Evolutionary conservation across 2,113 vertebrate genomes (phyloP).

Genomic region (Dasyurus viverrinus): DNA sequence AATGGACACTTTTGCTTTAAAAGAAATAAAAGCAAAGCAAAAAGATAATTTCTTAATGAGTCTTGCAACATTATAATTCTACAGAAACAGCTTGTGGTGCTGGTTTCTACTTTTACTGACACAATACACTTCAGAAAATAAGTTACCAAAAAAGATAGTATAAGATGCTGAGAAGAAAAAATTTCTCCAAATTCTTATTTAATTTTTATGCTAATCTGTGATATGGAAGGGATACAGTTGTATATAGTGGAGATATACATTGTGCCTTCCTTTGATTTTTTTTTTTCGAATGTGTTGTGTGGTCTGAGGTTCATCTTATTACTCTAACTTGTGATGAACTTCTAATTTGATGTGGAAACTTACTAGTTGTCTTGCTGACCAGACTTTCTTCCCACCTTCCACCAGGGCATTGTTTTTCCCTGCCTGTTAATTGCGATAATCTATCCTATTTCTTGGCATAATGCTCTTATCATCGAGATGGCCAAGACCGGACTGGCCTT

Average conservation of each 20-base stretch:
- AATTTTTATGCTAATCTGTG: no score
- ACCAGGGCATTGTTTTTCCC: background rate
- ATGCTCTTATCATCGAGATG: background rate
- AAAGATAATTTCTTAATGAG: background rate
- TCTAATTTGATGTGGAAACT: background rate
- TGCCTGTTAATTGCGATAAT: background rate
- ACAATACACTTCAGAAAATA: background rate
- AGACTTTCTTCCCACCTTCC: background rate
- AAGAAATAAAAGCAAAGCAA: conserved; percentile 25
- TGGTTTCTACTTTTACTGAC: background rate
- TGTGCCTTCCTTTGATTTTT: background rate
- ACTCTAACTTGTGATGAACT: background rate
- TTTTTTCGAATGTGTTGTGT: no score
- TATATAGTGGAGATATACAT: background rate
- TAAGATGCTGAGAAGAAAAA: background rate
- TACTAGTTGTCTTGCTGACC: background rate
- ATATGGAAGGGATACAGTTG: no score
- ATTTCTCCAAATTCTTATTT: background rate
- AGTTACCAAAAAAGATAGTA: background rate
- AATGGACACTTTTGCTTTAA: background rate
- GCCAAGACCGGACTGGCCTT: background rate
- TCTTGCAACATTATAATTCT: background rate
- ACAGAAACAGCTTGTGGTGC: background rate
- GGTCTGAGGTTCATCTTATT: background rate
- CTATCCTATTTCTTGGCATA: background rate